Conservation (phyloP, 2,797 vertebrate genomes). For the Ctenopoma kingsleyae region DNA sequence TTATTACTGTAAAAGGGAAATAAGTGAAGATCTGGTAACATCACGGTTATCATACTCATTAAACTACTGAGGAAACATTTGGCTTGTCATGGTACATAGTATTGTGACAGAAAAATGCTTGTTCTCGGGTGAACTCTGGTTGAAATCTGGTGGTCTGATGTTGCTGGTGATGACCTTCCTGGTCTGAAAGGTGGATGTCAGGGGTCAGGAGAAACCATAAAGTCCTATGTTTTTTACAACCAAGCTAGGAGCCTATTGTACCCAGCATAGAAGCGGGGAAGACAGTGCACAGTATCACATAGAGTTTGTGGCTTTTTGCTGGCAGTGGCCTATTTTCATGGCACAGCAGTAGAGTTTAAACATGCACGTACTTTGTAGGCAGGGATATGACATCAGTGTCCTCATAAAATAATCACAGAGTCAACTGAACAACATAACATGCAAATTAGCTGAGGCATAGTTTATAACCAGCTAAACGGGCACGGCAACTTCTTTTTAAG, state of each 20-base stretch:
- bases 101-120: neutral
- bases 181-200: conserved; percentile 18
- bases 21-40: neutral
- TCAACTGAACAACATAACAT: neutral
- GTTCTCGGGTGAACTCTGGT: neutral
- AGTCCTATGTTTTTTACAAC: conserved; percentile 5
- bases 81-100: neutral
- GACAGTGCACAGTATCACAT: neutral
- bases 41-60: neutral
- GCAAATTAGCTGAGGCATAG: neutral
- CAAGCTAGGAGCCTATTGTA: neutral
- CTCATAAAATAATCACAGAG: conserved; percentile 7
- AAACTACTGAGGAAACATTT: neutral
- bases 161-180: conserved; percentile 21
- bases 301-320: neutral
- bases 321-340: too few relatives aligned
- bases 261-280: neutral
- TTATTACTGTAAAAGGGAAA: neutral
- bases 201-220: conserved; percentile 21
- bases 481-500: neutral
- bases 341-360: neutral
- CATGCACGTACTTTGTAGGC: neutral
- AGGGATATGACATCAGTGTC: neutral
- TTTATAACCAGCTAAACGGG: conserved; percentile 26
- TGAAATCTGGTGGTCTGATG: conserved; percentile 20